These are phyloP conservation scores for Cantharis rustica DNA, from an alignment of 2,888 invertebrate genomes.

Conservation along the genomic window DNA sequence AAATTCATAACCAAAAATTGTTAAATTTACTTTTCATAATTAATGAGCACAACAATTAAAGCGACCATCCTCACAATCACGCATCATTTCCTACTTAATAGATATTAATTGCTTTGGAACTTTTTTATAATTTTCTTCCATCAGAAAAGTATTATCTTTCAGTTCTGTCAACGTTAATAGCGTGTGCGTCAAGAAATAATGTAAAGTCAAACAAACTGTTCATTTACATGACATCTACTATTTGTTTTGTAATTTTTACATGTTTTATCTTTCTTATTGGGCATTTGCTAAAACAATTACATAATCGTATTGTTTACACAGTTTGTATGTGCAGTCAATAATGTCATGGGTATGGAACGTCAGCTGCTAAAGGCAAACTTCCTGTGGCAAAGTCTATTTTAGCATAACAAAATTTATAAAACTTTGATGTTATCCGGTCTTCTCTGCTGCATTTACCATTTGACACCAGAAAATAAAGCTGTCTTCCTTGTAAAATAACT, in stretches of 20 bases:
- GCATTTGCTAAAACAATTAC: neutral
- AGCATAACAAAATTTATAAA: slow-evolving; percentile 6
- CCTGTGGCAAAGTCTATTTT: neutral
- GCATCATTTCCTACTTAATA: slow-evolving; percentile 15
- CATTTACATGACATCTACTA: neutral
- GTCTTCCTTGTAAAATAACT: slow-evolving; percentile 5
- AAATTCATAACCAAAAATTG: neutral
- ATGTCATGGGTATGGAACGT: neutral
- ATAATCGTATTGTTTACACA: neutral
- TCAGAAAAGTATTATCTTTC: slow-evolving; percentile 9
- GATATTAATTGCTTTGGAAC: slow-evolving; percentile 17
- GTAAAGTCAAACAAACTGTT: neutral
- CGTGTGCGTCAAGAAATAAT: neutral
- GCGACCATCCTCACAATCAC: neutral
- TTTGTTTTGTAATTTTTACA: neutral
- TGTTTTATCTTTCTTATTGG: neutral
- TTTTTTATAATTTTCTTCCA: slow-evolving; percentile 12
- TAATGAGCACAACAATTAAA: neutral
- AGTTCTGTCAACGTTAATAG: slow-evolving; percentile 1
- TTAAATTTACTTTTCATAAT: slow-evolving; percentile 4
- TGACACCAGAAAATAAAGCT: slow-evolving; percentile 12
- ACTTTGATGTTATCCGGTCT: slow-evolving; percentile 12
- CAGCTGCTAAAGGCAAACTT: neutral
- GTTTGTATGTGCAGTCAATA: neutral
- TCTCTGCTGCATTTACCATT: neutral